Evolutionary conservation across 2,797 vertebrate species (phyloP).

Genomic region (Erethizon dorsatum): DNA sequence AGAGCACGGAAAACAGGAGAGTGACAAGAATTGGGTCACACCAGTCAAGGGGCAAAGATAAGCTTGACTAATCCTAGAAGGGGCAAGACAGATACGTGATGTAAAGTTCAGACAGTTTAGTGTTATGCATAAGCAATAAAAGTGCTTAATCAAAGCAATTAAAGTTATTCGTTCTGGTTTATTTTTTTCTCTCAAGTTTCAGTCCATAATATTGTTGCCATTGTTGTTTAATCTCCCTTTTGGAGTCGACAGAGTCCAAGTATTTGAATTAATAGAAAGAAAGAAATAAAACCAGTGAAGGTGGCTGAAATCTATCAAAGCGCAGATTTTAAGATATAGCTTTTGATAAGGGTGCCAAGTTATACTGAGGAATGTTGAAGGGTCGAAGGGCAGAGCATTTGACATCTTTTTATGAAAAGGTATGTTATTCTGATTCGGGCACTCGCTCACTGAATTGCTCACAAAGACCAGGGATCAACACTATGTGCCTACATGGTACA

Average conservation of each 20-base stretch:
- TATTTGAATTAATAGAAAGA: slow-evolving; percentile 42
- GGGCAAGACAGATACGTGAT: not conserved
- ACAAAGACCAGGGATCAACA: slow-evolving; percentile 11
- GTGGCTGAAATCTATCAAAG: not conserved
- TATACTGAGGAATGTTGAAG: not conserved
- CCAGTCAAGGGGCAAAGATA: slow-evolving; percentile 60
- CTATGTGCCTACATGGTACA: not conserved
- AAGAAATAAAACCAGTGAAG: not conserved
- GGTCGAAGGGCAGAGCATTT: not conserved
- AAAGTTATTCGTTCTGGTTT: not conserved
- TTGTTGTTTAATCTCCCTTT: slow-evolving; percentile 11
- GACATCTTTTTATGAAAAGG: not conserved
- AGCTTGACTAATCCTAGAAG: slow-evolving; percentile 38
- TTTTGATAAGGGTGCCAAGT: slow-evolving; percentile 30
- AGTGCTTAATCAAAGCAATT: not conserved
- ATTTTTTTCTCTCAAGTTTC: not conserved
- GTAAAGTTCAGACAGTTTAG: not conserved
- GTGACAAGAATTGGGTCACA: slow-evolving; percentile 75
- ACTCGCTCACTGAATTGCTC: not conserved
- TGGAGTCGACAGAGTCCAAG: not conserved
- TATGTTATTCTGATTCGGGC: not conserved
- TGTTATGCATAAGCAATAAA: not conserved
- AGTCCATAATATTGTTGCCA: not conserved
- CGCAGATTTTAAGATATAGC: not conserved
- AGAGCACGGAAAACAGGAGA: slow-evolving; percentile 80